Percentiles rank a stretch among this genome's conserved stretches.
Evolutionary conservation across 2,797 vertebrate genomes (phyloP).

Genomic region (Mormyrus proboscirostris): DNA sequence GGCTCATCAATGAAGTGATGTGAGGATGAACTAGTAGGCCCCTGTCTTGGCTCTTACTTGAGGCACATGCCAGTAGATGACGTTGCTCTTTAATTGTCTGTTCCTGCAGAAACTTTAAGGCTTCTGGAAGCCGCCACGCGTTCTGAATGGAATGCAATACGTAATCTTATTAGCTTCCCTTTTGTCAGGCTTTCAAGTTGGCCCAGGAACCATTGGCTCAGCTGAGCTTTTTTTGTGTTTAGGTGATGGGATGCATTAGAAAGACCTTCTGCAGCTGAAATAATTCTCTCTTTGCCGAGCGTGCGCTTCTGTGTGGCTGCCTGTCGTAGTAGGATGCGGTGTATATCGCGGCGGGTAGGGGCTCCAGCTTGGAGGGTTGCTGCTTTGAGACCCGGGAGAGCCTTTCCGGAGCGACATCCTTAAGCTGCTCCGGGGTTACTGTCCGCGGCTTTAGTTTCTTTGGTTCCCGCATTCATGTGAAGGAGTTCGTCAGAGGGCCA

Average conservation of each 20-base stretch:
- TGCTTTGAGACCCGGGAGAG: background rate
- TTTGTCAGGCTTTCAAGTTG: background rate
- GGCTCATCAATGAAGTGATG: background rate
- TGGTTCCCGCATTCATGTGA: background rate
- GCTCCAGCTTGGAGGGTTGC: background rate
- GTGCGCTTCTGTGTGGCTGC: background rate
- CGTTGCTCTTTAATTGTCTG: background rate
- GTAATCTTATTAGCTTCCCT: background rate
- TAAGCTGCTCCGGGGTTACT: background rate
- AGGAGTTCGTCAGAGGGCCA: background rate
- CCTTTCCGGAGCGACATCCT: background rate
- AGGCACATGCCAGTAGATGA: background rate
- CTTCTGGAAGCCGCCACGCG: background rate
- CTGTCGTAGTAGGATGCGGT: background rate
- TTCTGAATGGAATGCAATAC: background rate
- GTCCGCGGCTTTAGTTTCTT: background rate
- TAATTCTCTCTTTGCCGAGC: background rate
- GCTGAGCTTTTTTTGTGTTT: background rate
- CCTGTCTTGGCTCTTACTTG: background rate
- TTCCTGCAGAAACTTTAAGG: background rate
- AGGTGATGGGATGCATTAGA: background rate
- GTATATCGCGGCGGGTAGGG: background rate
- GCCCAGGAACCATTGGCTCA: background rate
- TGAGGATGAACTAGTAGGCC: background rate
- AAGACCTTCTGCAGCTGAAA: background rate